Conservation (phyloP, 2,113 vertebrate genomes). For the Dromaius novaehollandiae region DNA sequence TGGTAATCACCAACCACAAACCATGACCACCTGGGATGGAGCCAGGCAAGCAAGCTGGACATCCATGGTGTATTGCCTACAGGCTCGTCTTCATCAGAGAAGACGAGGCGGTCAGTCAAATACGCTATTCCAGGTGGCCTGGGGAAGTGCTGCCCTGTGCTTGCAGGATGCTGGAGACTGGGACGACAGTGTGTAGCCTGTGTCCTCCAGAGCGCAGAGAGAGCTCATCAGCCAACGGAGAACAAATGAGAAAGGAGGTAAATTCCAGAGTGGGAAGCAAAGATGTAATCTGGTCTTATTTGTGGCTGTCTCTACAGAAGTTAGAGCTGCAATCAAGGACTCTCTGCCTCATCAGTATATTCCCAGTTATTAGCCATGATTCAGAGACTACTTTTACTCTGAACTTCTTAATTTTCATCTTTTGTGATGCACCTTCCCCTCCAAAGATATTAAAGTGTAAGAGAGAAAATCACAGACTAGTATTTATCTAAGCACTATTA, state of each 20-base stretch:
- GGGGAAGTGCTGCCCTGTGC: background rate
- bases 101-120: rapidly evolving
- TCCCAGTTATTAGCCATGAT: background rate
- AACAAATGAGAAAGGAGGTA: background rate
- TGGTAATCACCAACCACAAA: background rate
- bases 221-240: background rate
- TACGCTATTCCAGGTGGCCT: background rate
- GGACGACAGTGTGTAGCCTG: background rate
- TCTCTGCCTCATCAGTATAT: background rate
- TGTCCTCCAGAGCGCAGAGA: background rate
- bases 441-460: background rate
- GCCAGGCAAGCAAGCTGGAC: background rate
- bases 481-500: slow-evolving; percentile 10
- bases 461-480: background rate
- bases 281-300: background rate
- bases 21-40: rapidly evolving
- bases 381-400: background rate
- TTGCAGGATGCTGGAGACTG: rapidly evolving
- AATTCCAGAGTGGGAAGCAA: background rate
- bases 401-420: background rate
- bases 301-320: background rate
- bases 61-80: background rate
- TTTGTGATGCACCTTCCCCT: background rate
- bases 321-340: slow-evolving; percentile 10
- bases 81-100: background rate